Conservation (phyloP, 2,113 vertebrate species). For the Monopterus albus region DNA sequence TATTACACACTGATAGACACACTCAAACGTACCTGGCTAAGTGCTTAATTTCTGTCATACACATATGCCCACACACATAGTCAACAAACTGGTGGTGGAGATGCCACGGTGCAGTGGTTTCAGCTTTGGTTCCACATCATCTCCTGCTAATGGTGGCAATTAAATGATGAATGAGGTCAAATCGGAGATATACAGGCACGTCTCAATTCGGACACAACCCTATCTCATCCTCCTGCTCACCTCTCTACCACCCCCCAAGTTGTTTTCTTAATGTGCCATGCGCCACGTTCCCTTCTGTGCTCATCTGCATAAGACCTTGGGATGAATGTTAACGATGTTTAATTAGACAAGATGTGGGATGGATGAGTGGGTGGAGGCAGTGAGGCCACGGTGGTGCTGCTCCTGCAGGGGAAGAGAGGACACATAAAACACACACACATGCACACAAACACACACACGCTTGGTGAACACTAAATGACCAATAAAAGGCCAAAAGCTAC, state of each 20-base stretch:
- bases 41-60: conserved; percentile 68
- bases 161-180: conserved; percentile 87
- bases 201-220: conserved; percentile 82
- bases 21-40: conserved; percentile 48
- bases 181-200: conserved; percentile 81
- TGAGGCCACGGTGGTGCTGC: conserved; percentile 71
- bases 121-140: conserved; percentile 82
- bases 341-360: conserved; percentile 85
- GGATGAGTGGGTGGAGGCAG: conserved; percentile 77
- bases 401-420: conserved; percentile 69
- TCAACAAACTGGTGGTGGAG: conserved; percentile 63
- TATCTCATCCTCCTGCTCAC: conserved; percentile 62
- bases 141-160: conserved; percentile 82
- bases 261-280: conserved; percentile 84
- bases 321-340: conserved; percentile 87
- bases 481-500: conserved; percentile 72
- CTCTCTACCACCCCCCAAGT: conserved; percentile 74
- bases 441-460: conserved; percentile 32
- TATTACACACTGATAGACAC: no score
- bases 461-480: conserved; percentile 68
- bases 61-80: conserved; percentile 45
- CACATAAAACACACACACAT: conserved; percentile 53
- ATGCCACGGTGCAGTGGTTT: conserved; percentile 70
- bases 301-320: conserved; percentile 89
- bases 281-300: conserved; percentile 81